Evolutionary conservation across 2,113 vertebrate genomes (phyloP).

Genomic region (Grallaria varia): DNA sequence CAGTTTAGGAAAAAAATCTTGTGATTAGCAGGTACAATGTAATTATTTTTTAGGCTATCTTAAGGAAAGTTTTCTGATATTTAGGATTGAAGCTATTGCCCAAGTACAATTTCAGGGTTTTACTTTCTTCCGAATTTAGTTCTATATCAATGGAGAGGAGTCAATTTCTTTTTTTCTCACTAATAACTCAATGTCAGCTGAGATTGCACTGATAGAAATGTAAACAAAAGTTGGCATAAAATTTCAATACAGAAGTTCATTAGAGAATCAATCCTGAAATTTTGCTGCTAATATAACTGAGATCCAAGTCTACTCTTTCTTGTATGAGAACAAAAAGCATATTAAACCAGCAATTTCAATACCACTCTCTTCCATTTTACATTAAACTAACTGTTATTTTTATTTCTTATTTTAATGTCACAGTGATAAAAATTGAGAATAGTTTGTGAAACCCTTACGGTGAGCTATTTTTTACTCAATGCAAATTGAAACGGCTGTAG

Average conservation of each 20-base stretch:
- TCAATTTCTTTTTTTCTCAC: not conserved
- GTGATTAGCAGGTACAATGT: not conserved
- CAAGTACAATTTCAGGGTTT: not conserved
- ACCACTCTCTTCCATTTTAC: not conserved
- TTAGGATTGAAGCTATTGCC: not conserved
- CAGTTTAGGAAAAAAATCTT: not conserved
- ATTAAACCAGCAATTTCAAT: not conserved
- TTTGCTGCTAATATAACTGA: not conserved
- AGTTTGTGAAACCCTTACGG: not conserved
- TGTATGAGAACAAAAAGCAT: not conserved
- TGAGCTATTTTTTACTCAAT: not conserved
- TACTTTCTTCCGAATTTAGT: not conserved
- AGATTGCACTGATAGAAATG: not conserved
- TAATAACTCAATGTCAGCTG: not conserved
- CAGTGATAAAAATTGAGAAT: not conserved
- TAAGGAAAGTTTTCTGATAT: not conserved
- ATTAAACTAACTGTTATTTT: not conserved
- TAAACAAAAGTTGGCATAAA: not conserved
- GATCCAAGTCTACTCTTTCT: not conserved
- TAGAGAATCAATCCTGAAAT: not conserved
- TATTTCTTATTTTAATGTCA: not conserved
- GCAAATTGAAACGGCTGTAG: not conserved
- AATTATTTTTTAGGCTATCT: not conserved
- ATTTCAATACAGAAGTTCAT: not conserved
- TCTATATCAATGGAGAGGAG: not conserved